Percentiles rank a stretch among this genome's conserved stretches.
Evolutionary conservation across 2,113 vertebrate genomes (phyloP).

Genomic region (Larimichthys polyactis): DNA sequence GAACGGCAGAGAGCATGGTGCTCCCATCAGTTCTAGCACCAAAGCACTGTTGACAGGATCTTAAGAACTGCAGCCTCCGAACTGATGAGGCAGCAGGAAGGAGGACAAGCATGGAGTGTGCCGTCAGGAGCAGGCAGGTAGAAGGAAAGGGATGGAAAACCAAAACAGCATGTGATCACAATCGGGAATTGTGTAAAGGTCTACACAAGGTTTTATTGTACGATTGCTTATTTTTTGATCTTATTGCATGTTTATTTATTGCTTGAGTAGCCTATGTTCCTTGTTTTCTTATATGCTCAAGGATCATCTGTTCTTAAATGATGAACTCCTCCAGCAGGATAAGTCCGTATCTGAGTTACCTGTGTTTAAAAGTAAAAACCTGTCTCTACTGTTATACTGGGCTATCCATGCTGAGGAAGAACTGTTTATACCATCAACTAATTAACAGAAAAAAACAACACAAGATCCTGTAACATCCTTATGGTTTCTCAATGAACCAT

Average conservation of each 20-base stretch:
- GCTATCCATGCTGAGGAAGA: too few species aligned
- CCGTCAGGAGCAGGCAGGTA: constrained; percentile 32
- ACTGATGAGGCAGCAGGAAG: constrained; percentile 77
- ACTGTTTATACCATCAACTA: too few species aligned
- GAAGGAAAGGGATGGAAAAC: constrained; percentile 5
- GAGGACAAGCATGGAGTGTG: constrained; percentile 22
- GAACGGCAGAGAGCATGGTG: constrained; percentile 57
- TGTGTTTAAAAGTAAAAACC: not conserved
- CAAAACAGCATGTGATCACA: constrained; percentile 29
- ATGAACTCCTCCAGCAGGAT: not conserved
- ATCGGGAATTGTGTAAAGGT: not conserved
- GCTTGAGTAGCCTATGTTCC: not conserved
- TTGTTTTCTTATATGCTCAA: too few species aligned
- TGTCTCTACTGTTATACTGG: too few species aligned
- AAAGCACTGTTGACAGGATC: constrained; percentile 77
- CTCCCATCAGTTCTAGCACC: constrained; percentile 75
- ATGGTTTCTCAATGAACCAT: too few species aligned
- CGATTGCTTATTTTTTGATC: not conserved
- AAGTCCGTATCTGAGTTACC: not conserved
- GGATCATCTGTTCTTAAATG: not conserved
- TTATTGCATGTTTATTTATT: not conserved
- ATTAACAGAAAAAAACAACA: too few species aligned
- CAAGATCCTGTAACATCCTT: too few species aligned
- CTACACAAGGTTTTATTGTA: not conserved
- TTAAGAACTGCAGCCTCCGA: constrained; percentile 70